Evolutionary conservation across 2,888 invertebrate species (phyloP).

Genomic region (Ecliptopera silaceata): DNA sequence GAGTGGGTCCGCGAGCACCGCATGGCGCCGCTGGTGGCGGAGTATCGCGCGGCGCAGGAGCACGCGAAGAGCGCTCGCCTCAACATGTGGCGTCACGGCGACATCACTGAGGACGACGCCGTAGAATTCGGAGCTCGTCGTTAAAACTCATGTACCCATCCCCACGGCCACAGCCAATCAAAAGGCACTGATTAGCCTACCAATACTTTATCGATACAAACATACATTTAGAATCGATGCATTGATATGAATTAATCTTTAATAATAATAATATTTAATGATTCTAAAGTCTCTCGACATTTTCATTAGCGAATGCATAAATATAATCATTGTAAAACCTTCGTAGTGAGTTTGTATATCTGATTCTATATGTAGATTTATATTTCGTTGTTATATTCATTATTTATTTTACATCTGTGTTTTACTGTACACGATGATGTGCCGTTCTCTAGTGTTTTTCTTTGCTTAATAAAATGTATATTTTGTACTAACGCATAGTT

Average conservation of each 20-base stretch:
- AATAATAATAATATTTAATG: background rate
- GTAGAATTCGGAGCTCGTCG: constrained; percentile 77
- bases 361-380: constrained; percentile 33
- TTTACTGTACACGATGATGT: background rate
- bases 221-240: background rate
- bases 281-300: background rate
- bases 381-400: constrained; percentile 47
- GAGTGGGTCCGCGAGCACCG: constrained; percentile 92
- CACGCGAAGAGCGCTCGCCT: constrained; percentile 92
- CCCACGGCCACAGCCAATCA: background rate
- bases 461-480: constrained; percentile 37
- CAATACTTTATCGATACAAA: background rate
- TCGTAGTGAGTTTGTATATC: constrained; percentile 8
- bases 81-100: constrained; percentile 99
- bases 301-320: background rate
- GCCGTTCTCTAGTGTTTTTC: constrained; percentile 3
- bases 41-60: constrained; percentile 93
- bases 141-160: constrained; percentile 38
- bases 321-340: constrained; percentile 4
- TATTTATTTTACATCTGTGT: constrained; percentile 36
- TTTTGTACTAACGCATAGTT: constrained; percentile 35
- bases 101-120: constrained; percentile 97
- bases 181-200: background rate
- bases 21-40: constrained; percentile 89
- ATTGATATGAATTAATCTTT: constrained; percentile 3